These are phyloP conservation scores for Climacteris rufus DNA, from an alignment of 2,113 vertebrate species.

Conservation along the genomic window DNA sequence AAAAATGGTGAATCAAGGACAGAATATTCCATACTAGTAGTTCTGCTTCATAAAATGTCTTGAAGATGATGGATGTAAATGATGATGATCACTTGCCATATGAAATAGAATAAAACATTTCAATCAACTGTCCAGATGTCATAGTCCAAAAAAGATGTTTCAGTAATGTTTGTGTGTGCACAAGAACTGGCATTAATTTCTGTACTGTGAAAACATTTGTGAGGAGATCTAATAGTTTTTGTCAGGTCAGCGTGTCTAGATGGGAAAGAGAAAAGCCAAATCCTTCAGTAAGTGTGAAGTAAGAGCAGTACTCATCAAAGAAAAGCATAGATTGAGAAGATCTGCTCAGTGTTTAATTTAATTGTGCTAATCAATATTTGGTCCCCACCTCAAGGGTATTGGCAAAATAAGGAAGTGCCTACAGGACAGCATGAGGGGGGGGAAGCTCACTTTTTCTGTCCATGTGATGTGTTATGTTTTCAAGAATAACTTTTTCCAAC, in stretches of 20 bases:
- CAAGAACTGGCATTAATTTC: not conserved
- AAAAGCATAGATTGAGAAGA: not conserved
- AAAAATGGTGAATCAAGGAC: not conserved
- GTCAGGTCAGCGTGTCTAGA: not conserved
- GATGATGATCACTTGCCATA: not conserved
- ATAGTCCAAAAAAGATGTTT: not conserved
- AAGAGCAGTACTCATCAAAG: not conserved
- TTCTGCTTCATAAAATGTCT: not conserved
- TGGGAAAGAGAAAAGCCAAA: not conserved
- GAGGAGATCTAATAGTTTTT: not conserved
- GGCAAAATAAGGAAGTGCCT: not conserved
- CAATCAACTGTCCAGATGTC: not conserved
- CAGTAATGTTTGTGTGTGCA: not conserved
- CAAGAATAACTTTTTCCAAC: not conserved
- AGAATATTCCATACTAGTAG: not conserved
- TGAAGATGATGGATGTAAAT: not conserved
- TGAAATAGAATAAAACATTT: not conserved
- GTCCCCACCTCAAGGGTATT: not conserved
- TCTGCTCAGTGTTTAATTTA: not conserved
- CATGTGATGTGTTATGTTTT: not conserved
- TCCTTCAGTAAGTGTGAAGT: not conserved
- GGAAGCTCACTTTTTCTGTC: not conserved
- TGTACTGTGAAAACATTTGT: not conserved
- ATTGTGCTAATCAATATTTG: not conserved
- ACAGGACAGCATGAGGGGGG: not conserved